Evolutionary conservation across 2,797 vertebrate species (phyloP), one percentile per base, ranked within the genome.

Genomic region (Dromococcyx pavoninus): DNA sequence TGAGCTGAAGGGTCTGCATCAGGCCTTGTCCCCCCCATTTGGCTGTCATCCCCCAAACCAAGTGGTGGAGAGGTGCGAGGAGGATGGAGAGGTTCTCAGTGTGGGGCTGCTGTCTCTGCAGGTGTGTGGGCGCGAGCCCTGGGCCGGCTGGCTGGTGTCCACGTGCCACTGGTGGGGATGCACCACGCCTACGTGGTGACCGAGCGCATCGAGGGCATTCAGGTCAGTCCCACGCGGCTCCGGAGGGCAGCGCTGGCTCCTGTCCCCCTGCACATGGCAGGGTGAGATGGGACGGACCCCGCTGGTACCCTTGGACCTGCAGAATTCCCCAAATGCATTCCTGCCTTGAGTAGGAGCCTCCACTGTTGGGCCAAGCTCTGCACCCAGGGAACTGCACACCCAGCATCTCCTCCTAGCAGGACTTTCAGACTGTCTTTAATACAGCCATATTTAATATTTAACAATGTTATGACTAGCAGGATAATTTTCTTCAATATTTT

Each of bases 171-270:
- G 57, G 92, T 99, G 43, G 99, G 98, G 1, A 99, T 99, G 99
- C 99, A 98, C 95, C 99, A 99, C 0, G 99, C 99, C 41, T 99
- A 99, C 1, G 98, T 99, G 7, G 99, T 99, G 94, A 99, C 99
- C 0, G 99, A 99, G 97, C 98, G 98, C 96, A 99, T 99, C 3
- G 98, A 99, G 86, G 99, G 99, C 71, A 99, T 99, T 87, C 99
- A 99, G 99, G 99, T 99, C 91, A 54, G 96, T 28, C 30, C 64
- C 2, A 7, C 0, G 0, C 0, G 0, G 33, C 79, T 7, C 78
- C 1, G 9, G 41, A 48, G 64, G 3, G 16, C 21, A 3, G 41
- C 5, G 9, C 15, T 24, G 71, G 32, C 60, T 77, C 28, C 66
- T 54, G 33, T 21, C 5, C 17, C 35, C 5, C 28, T 24, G 44